Conservation (phyloP, 2,113 vertebrate species). For the Ammodytes dubius region DNA sequence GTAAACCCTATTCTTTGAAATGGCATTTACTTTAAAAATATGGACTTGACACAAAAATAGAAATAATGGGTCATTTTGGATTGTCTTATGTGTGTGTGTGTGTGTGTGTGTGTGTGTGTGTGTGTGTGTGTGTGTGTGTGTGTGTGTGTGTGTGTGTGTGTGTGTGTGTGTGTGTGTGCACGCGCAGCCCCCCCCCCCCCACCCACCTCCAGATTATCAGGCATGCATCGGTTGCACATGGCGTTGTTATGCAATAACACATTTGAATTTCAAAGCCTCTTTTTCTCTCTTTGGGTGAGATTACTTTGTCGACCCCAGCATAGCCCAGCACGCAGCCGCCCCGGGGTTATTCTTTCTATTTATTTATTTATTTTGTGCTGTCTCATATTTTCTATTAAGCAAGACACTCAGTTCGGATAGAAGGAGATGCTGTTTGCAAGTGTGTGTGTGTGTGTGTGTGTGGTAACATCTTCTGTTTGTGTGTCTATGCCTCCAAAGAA, state of each 20-base stretch:
- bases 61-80: neutral
- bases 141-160: neutral
- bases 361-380: slow-evolving; percentile 41
- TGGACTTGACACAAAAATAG: neutral
- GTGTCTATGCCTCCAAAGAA: neutral
- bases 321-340: slow-evolving; percentile 8
- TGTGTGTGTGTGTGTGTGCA: slow-evolving; percentile 46
- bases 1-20: neutral
- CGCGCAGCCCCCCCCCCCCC: slow-evolving; percentile 13
- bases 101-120: slow-evolving; percentile 5
- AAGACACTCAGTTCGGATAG: slow-evolving; percentile 5
- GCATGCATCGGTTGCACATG: slow-evolving; percentile 69
- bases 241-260: slow-evolving; percentile 78
- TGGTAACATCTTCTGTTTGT: neutral
- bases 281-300: slow-evolving; percentile 28
- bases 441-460: no score
- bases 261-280: slow-evolving; percentile 77
- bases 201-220: slow-evolving; percentile 64
- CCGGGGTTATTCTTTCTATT: slow-evolving; percentile 17
- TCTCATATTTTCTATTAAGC: slow-evolving; percentile 34
- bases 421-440: neutral
- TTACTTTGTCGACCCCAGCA: slow-evolving; percentile 52
- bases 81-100: neutral
- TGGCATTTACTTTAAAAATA: neutral
- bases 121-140: neutral